phyloP scores from a whole-genome alignment of 2,888 invertebrate species.

The Drosophila melanosoma region DNA sequence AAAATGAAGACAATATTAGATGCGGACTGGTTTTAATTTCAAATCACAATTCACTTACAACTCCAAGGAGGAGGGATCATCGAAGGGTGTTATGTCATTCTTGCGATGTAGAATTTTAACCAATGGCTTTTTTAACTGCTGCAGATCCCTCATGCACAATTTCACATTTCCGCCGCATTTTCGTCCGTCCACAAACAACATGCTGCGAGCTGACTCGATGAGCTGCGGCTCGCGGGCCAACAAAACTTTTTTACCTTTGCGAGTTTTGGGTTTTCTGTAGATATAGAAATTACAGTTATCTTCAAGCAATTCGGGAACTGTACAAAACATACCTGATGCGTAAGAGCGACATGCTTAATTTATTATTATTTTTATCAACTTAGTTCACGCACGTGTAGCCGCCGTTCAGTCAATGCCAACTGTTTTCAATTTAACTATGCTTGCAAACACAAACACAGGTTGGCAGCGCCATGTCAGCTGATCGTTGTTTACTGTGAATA shows the following conservation, averaged over 20 bases:
- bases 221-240: conserved; percentile 93
- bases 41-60: conserved; percentile 86
- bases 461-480: conserved; percentile 40
- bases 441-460: not conserved
- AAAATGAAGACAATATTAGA: not conserved
- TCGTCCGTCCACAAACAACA: conserved; percentile 93
- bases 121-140: conserved; percentile 94
- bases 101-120: conserved; percentile 91
- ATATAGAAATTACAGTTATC: conserved; percentile 15
- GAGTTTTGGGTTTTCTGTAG: conserved; percentile 94
- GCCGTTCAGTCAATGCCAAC: conserved; percentile 18
- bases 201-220: conserved; percentile 93
- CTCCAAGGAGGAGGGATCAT: conserved; percentile 93
- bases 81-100: conserved; percentile 96
- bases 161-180: conserved; percentile 90
- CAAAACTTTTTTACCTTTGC: conserved; percentile 93
- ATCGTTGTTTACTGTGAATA: not conserved
- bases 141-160: conserved; percentile 93
- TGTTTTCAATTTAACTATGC: not conserved
- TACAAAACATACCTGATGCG: conserved; percentile 79
- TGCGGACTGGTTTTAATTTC: not conserved
- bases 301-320: not conserved
- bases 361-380: conserved; percentile 27
- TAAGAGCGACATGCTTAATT: conserved; percentile 81
- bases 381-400: conserved; percentile 64